A percentile compares a stretch with the other conserved stretches of the same genome.
These are phyloP conservation scores for Diogma glabrata DNA, from an alignment of 2,888 invertebrate genomes.

Conservation along the genomic window DNA sequence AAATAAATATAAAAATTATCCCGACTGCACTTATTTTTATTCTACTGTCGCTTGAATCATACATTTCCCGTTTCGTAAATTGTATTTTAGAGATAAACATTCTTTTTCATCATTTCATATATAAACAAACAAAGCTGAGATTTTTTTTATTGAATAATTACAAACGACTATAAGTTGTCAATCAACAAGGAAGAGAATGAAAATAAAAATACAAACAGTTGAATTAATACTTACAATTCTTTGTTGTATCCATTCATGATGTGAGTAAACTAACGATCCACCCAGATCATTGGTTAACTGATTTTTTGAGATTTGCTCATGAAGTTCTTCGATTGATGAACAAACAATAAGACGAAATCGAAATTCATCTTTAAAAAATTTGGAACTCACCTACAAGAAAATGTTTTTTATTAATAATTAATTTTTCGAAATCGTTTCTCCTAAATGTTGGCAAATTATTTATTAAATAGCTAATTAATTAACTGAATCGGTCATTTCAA, in stretches of 20 bases:
- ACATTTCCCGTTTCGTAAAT: constrained; percentile 5
- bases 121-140: too few relatives aligned
- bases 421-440: not conserved
- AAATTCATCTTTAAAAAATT: constrained; percentile 83
- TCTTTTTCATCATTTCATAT: too few relatives aligned
- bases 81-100: too few relatives aligned
- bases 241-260: constrained; percentile 94
- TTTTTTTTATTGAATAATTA: too few relatives aligned
- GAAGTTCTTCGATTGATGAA: constrained; percentile 72
- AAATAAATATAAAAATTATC: not conserved
- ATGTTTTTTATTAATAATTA: not conserved
- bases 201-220: not conserved
- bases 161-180: too few relatives aligned
- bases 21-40: not conserved
- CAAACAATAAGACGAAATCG: constrained; percentile 83
- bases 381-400: constrained; percentile 49
- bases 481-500: too few relatives aligned
- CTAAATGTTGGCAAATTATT: too few relatives aligned
- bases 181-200: not conserved
- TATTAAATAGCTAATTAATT: too few relatives aligned
- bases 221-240: constrained; percentile 70
- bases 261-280: constrained; percentile 79
- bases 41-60: constrained; percentile 1
- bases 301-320: constrained; percentile 69
- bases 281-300: constrained; percentile 85